Conservation (phyloP, 2,797 vertebrate genomes). For the Notoglanidium macrostoma region DNA sequence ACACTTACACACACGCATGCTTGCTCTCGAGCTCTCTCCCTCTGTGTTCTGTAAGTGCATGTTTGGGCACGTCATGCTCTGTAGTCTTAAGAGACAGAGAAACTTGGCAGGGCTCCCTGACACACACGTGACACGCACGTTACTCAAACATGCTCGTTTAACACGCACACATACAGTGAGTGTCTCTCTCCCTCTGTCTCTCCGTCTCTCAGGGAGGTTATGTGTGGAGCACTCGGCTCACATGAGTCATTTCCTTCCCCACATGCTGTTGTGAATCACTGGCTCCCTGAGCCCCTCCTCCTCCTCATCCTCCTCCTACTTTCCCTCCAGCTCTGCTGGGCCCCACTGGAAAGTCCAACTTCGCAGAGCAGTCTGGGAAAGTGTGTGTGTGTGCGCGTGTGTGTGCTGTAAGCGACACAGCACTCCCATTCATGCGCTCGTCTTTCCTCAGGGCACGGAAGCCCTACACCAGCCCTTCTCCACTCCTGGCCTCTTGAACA, state of each 20-base stretch:
- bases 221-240: constrained; percentile 80
- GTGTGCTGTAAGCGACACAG: constrained; percentile 45
- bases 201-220: constrained; percentile 61
- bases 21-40: not conserved
- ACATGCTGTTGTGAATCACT: constrained; percentile 98
- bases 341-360: constrained; percentile 72
- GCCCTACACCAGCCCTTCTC: constrained; percentile 10
- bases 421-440: constrained; percentile 57
- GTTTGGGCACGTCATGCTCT: constrained; percentile 32
- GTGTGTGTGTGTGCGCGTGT: constrained; percentile 28
- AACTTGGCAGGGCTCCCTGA: constrained; percentile 26
- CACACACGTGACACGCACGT: constrained; percentile 32
- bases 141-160: constrained; percentile 31
- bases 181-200: not conserved
- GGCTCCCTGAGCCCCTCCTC: constrained; percentile 82
- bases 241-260: constrained; percentile 99
- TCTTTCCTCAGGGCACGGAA: constrained; percentile 37
- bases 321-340: constrained; percentile 59
- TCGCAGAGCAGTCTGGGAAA: constrained; percentile 48
- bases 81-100: constrained; percentile 20
- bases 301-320: constrained; percentile 76
- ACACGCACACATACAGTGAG: not conserved
- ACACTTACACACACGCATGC: not conserved
- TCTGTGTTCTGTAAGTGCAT: constrained; percentile 15
- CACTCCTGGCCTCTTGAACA: constrained; percentile 4